phyloP scores from a whole-genome alignment of 2,888 invertebrate genomes.

The Asteroscopus sphinx region DNA sequence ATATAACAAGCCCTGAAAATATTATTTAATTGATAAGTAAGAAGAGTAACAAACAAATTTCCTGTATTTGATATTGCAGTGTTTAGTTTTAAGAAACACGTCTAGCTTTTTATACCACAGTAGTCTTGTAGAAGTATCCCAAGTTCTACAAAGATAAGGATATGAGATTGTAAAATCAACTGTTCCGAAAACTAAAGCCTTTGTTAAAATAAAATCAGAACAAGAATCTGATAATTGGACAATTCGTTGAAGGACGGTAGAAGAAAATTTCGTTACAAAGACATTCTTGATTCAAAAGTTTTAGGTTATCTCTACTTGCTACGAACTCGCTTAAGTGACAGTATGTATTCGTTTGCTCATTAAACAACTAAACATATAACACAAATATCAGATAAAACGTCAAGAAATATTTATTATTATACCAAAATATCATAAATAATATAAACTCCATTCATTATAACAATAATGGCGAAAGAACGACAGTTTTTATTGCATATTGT shows the following conservation, averaged over 20 bases:
- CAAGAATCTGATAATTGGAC: constrained; percentile 26
- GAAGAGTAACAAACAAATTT: neutral
- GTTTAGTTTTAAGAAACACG: constrained; percentile 3
- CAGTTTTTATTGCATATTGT: too few relatives aligned
- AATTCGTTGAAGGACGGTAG: constrained; percentile 16
- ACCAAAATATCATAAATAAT: too few relatives aligned
- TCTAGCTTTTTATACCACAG: constrained; percentile 1
- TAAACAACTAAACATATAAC: too few relatives aligned
- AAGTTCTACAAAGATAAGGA: constrained; percentile 14
- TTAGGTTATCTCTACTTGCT: too few relatives aligned
- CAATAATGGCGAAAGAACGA: too few relatives aligned
- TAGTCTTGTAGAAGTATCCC: neutral
- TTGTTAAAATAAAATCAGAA: constrained; percentile 25
- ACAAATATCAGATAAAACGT: too few relatives aligned
- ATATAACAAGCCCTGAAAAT: neutral
- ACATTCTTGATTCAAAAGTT: constrained; percentile 18
- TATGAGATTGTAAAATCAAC: constrained; percentile 11
- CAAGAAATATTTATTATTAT: too few relatives aligned
- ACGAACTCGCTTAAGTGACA: too few relatives aligned
- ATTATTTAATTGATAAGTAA: neutral
- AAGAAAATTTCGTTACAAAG: constrained; percentile 15
- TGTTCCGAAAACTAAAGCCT: constrained; percentile 22
- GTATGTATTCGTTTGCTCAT: too few relatives aligned
- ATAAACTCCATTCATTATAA: too few relatives aligned
- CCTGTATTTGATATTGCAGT: constrained; percentile 5